Conservation (phyloP, 1,140 invertebrate species). For the Pseudoatta argentina region DNA sequence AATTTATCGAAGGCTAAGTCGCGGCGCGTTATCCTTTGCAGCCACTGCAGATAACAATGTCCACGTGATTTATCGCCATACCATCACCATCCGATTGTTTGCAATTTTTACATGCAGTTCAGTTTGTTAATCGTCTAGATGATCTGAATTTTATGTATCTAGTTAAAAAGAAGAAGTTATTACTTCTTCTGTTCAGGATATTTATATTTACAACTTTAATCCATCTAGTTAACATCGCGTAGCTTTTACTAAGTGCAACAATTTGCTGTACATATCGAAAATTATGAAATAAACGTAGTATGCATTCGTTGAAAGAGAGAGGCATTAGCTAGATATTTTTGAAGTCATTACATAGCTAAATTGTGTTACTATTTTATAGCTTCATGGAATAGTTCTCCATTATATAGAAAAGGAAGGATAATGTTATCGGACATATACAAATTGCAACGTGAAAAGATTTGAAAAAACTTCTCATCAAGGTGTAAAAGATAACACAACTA, state of each 20-base stretch:
- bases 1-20: conserved; percentile 73
- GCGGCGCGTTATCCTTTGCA: conserved; percentile 64
- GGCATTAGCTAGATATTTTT: conserved; percentile 17
- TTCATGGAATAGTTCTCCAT: background rate
- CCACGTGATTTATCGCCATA: conserved; percentile 70
- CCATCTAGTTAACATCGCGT: background rate
- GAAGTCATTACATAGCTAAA: conserved; percentile 44
- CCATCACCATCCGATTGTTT: conserved; percentile 65
- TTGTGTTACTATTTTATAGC: conserved; percentile 28
- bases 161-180: background rate
- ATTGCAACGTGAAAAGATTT: conserved; percentile 13
- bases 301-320: background rate
- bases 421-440: conserved; percentile 26
- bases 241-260: conserved; percentile 10
- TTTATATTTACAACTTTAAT: background rate
- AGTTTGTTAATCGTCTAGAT: background rate
- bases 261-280: background rate
- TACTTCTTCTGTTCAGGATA: background rate
- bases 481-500: background rate
- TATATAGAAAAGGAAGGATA: conserved; percentile 24
- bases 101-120: background rate
- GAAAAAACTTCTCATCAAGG: background rate
- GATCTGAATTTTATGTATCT: conserved; percentile 1
- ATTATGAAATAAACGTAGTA: background rate
- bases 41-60: conserved; percentile 67